Percentiles rank a stretch among this genome's conserved stretches.
Conservation (phyloP, 1,140 invertebrate genomes). For the Ganaspis sp. region DNA sequence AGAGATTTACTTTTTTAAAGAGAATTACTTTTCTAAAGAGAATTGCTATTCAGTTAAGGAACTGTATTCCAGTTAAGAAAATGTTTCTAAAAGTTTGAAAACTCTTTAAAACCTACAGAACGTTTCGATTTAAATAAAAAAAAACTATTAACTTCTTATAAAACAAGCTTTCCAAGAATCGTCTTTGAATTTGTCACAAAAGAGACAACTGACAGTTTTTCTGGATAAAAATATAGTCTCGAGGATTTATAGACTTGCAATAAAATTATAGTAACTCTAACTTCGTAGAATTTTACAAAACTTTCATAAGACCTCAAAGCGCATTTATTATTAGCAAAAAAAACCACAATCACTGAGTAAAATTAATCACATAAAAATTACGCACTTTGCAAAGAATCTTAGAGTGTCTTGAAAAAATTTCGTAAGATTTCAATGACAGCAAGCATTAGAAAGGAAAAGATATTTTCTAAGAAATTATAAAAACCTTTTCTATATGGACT, state of each 20-base stretch:
- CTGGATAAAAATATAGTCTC: not conserved
- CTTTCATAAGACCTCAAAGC: not conserved
- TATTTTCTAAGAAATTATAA: not conserved
- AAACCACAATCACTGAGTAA: not conserved
- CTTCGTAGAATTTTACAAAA: conserved; percentile 18
- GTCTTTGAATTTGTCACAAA: not conserved
- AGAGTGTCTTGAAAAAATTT: not conserved
- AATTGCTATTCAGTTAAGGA: no score
- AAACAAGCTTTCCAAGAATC: not conserved
- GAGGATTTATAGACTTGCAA: not conserved
- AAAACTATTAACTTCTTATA: no score
- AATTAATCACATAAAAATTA: not conserved
- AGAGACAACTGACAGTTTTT: not conserved
- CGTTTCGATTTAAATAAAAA: no score
- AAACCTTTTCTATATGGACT: not conserved
- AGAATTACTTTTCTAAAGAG: no score
- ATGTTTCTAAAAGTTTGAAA: no score
- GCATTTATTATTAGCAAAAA: not conserved
- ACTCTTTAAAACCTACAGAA: no score
- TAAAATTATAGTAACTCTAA: not conserved
- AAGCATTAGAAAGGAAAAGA: not conserved
- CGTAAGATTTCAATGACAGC: not conserved
- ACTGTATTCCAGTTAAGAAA: no score
- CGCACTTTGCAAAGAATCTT: no score
- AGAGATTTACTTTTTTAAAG: no score